phyloP scores from a whole-genome alignment of 2,888 invertebrate genomes.

The Halictus quadricinctus region DNA sequence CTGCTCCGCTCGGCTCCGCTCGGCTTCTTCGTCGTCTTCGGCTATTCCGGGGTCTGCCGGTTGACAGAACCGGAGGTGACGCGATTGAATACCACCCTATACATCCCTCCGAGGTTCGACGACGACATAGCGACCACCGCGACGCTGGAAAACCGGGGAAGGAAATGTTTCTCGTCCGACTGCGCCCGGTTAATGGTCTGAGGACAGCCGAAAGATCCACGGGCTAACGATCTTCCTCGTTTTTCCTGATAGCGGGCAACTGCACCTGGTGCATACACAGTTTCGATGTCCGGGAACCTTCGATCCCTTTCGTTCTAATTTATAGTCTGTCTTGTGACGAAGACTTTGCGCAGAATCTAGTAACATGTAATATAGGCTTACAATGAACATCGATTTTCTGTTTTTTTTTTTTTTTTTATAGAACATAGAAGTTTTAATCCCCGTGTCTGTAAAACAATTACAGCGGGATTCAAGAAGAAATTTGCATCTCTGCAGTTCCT shows the following conservation, averaged over 20 bases:
- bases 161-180: conserved; percentile 52
- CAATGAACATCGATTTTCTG: too few relatives aligned
- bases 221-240: background rate
- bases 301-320: too few relatives aligned
- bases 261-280: background rate
- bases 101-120: conserved; percentile 33
- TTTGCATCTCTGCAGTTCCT: too few relatives aligned
- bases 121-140: conserved; percentile 45
- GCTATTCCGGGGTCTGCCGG: conserved; percentile 33
- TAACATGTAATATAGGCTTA: background rate
- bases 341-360: background rate
- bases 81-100: conserved; percentile 76
- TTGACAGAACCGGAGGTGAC: conserved; percentile 77
- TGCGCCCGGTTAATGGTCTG: conserved; percentile 51
- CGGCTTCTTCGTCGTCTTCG: conserved; percentile 24
- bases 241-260: background rate
- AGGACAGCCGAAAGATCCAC: conserved; percentile 31
- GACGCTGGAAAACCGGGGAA: conserved; percentile 50
- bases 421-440: too few relatives aligned
- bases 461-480: too few relatives aligned
- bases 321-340: too few relatives aligned
- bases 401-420: too few relatives aligned
- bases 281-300: background rate
- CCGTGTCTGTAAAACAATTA: too few relatives aligned
- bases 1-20: background rate